Evolutionary conservation across 2,888 invertebrate species (phyloP).

Genomic region (Drosophila melanocephala): DNA sequence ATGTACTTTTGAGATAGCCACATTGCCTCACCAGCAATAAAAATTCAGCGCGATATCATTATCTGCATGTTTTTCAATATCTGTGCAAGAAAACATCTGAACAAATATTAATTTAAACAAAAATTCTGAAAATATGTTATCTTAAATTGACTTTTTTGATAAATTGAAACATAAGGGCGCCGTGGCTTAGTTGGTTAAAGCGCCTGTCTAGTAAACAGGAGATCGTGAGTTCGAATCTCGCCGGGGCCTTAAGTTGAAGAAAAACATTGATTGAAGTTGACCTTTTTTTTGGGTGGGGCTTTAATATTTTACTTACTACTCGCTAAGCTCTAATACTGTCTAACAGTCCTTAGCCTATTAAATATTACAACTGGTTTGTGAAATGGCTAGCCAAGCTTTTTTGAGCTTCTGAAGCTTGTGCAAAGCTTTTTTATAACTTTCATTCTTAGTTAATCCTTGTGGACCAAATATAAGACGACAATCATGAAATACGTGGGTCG

Average conservation of each 20-base stretch:
- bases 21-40: background rate
- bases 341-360: slow-evolving; percentile 18
- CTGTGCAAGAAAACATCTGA: slow-evolving; percentile 31
- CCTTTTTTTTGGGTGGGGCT: background rate
- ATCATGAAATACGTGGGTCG: slow-evolving; percentile 84
- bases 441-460: slow-evolving; percentile 76
- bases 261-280: background rate
- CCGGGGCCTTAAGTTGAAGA: slow-evolving; percentile 75
- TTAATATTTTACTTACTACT: slow-evolving; percentile 1
- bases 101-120: slow-evolving; percentile 56
- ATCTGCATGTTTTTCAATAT: slow-evolving; percentile 21
- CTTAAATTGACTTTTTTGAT: slow-evolving; percentile 33
- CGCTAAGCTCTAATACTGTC: slow-evolving; percentile 28
- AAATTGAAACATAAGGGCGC: slow-evolving; percentile 62
- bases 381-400: slow-evolving; percentile 28
- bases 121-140: background rate
- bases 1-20: background rate
- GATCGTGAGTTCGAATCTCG: slow-evolving; percentile 85
- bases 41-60: background rate
- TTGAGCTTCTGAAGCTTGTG: slow-evolving; percentile 8
- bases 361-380: slow-evolving; percentile 43
- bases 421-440: slow-evolving; percentile 19
- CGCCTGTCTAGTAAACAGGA: slow-evolving; percentile 85
- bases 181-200: slow-evolving; percentile 85
- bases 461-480: slow-evolving; percentile 83